A percentile compares a stretch with the other conserved stretches of the same genome.
phyloP scores from a whole-genome alignment of 2,113 vertebrate genomes.

The Ancistrus triradiatus region DNA sequence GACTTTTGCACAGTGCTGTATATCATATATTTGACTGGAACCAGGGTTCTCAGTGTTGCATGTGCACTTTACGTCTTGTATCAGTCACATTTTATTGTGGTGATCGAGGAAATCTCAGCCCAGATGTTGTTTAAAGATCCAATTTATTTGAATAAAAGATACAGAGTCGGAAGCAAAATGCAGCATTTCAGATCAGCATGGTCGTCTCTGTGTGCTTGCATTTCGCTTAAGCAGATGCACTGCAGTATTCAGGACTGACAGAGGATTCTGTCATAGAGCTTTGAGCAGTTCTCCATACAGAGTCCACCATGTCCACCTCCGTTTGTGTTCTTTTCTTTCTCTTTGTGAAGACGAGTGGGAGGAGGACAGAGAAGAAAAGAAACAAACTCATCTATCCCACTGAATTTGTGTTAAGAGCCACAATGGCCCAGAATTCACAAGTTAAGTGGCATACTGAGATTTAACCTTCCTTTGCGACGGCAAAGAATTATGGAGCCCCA shows the following conservation, averaged over 20 bases:
- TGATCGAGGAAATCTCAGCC: too few species aligned
- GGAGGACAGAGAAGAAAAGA: slow-evolving; percentile 37
- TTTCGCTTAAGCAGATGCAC: too few species aligned
- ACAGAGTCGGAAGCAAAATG: too few species aligned
- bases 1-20: too few species aligned
- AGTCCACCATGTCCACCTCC: slow-evolving; percentile 14
- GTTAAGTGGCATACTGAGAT: slow-evolving; percentile 50
- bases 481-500: slow-evolving; percentile 72
- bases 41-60: too few species aligned
- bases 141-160: too few species aligned
- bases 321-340: slow-evolving; percentile 32
- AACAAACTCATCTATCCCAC: slow-evolving; percentile 46
- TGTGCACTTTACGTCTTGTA: too few species aligned
- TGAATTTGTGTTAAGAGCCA: slow-evolving; percentile 49
- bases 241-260: background rate
- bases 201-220: too few species aligned
- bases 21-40: too few species aligned
- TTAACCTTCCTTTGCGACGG: slow-evolving; percentile 46
- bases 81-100: too few species aligned
- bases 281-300: background rate
- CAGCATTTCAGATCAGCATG: too few species aligned
- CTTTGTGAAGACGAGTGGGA: slow-evolving; percentile 15
- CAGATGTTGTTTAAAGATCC: too few species aligned
- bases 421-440: slow-evolving; percentile 44
- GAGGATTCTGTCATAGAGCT: background rate